A percentile compares a stretch with the other conserved stretches of the same genome.
Evolutionary conservation across 2,113 vertebrate species (phyloP).

Genomic region (Furnarius figulus): DNA sequence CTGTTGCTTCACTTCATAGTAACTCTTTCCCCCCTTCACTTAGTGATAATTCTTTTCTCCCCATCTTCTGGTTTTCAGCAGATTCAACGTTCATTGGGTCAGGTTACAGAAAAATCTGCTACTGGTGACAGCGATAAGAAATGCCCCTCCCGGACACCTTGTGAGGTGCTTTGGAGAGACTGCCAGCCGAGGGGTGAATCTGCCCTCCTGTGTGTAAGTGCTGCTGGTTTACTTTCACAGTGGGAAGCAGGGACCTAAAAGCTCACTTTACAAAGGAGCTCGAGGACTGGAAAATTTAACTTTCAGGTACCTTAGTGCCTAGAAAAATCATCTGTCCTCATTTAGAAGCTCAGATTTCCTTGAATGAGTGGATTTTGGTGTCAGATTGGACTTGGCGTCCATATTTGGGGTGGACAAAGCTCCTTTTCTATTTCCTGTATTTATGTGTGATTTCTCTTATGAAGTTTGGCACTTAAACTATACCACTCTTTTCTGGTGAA

Average conservation of each 20-base stretch:
- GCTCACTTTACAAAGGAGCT: neutral
- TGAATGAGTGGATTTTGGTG: neutral
- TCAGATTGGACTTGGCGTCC: neutral
- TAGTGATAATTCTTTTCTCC: neutral
- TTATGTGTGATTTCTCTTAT: neutral
- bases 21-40: neutral
- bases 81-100: neutral
- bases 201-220: rapidly evolving
- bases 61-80: neutral
- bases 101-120: neutral
- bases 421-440: neutral
- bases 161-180: neutral
- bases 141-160: neutral
- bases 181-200: neutral
- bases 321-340: neutral
- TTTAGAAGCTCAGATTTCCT: neutral
- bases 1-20: neutral
- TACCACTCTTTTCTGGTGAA: neutral
- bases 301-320: neutral
- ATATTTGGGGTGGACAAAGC: rapidly evolving
- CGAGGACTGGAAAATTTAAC: neutral
- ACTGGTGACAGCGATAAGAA: rapidly evolving
- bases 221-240: neutral
- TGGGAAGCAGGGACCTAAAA: neutral
- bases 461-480: neutral